phyloP scores from a whole-genome alignment of 37 sponge, comb jelly and placozoan genomes.

The Agelas oroides region DNA sequence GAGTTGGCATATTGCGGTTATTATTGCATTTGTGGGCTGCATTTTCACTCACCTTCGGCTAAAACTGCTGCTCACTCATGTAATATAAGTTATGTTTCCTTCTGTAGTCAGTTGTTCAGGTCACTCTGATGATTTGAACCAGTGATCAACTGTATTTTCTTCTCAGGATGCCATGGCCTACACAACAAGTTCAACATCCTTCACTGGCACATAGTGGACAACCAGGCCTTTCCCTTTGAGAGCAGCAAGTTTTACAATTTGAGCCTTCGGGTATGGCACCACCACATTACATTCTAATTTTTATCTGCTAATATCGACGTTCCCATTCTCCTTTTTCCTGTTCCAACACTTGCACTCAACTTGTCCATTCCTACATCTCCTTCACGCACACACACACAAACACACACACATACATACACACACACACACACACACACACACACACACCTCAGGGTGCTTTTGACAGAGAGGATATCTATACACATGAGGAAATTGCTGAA shows the following conservation, averaged over 20 bases:
- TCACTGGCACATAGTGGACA: constrained; percentile 97
- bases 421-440: not conserved
- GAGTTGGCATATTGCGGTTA: no score
- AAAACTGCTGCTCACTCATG: no score
- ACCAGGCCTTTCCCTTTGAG: constrained; percentile 90
- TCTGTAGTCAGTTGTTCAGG: no score
- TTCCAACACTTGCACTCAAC: not conserved
- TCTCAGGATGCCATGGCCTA: constrained; percentile 81
- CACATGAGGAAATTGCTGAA: constrained; percentile 59
- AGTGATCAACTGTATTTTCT: no score
- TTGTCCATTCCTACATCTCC: not conserved
- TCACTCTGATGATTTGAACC: not conserved
- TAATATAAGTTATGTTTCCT: no score
- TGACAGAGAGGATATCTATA: constrained; percentile 77
- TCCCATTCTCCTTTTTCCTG: not conserved
- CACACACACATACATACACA: not conserved
- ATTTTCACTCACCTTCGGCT: no score
- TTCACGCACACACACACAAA: not conserved
- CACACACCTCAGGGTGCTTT: constrained; percentile 82
- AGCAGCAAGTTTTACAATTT: constrained; percentile 74
- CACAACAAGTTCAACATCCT: constrained; percentile 92
- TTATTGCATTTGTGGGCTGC: no score
- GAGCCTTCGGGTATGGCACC: constrained; percentile 46
- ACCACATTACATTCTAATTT: not conserved
- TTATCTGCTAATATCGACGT: no score